phyloP scores from a whole-genome alignment of 2,113 vertebrate genomes.

The Chascanopsetta lugubris region DNA sequence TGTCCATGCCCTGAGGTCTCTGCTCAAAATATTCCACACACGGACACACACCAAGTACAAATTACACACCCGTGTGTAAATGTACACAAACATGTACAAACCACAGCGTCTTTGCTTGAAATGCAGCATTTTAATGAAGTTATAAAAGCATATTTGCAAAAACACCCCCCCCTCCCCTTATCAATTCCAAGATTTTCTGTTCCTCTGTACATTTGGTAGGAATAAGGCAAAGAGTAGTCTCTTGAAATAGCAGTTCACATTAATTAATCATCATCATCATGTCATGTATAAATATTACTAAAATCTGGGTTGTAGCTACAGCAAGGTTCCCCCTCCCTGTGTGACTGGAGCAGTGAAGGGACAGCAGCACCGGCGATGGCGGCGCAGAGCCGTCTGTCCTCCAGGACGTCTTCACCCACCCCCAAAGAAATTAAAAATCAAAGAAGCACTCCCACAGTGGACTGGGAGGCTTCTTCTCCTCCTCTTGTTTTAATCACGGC shows the following conservation, averaged over 20 bases:
- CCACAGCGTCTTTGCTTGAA: slow-evolving; percentile 56
- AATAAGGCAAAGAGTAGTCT: slow-evolving; percentile 81
- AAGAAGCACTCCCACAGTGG: slow-evolving; percentile 13
- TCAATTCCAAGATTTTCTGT: slow-evolving; percentile 41
- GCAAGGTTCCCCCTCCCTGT: slow-evolving; percentile 54
- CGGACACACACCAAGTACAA: too few relatives aligned
- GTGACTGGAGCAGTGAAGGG: slow-evolving; percentile 6
- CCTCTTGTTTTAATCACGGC: slow-evolving; percentile 1
- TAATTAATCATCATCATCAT: slow-evolving; percentile 71
- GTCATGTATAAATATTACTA: slow-evolving; percentile 78
- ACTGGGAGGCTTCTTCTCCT: slow-evolving; percentile 19
- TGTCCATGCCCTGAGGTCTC: background rate
- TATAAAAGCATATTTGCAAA: slow-evolving; percentile 81
- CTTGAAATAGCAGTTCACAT: slow-evolving; percentile 71
- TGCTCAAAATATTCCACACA: background rate
- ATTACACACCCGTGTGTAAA: too few relatives aligned
- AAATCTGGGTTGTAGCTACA: slow-evolving; percentile 75
- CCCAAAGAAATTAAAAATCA: background rate
- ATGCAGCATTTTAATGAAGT: slow-evolving; percentile 84
- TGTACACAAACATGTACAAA: slow-evolving; percentile 1
- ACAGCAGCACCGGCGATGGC: too few relatives aligned
- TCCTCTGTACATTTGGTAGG: slow-evolving; percentile 79
- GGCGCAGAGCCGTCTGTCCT: slow-evolving; percentile 18
- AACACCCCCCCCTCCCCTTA: slow-evolving; percentile 55
- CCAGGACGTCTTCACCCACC: slow-evolving; percentile 15